phyloP scores from a whole-genome alignment of 2,888 invertebrate species.

The Folsomia manolachei region DNA sequence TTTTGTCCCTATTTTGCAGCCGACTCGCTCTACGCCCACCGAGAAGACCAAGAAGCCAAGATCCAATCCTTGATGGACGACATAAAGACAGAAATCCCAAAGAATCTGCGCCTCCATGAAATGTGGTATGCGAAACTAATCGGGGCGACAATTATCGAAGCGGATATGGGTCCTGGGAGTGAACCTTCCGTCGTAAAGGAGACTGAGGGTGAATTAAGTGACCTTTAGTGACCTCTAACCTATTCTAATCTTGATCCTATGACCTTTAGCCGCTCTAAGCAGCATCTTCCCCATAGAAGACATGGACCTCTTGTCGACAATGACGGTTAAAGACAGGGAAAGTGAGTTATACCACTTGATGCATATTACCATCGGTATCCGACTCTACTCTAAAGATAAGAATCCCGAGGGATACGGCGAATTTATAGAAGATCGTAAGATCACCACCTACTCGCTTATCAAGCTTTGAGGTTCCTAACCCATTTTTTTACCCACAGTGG shows the following conservation, averaged over 20 bases:
- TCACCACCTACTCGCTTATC: not conserved
- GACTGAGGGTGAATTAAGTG: constrained; percentile 30
- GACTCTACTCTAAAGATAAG: constrained; percentile 34
- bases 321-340: constrained; percentile 31
- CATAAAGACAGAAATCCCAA: constrained; percentile 34
- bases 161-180: constrained; percentile 34
- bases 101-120: constrained; percentile 32
- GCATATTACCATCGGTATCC: constrained; percentile 33
- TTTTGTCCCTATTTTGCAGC: no score
- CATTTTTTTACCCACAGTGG: constrained; percentile 21
- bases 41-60: constrained; percentile 16
- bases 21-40: constrained; percentile 13
- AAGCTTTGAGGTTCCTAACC: not conserved
- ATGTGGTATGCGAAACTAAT: constrained; percentile 42
- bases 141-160: constrained; percentile 29
- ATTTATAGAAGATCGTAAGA: constrained; percentile 41
- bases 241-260: not conserved
- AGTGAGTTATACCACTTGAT: constrained; percentile 34
- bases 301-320: constrained; percentile 26
- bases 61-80: constrained; percentile 27
- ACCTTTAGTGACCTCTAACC: not conserved
- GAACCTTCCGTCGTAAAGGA: constrained; percentile 38
- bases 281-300: constrained; percentile 41
- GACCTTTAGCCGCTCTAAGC: constrained; percentile 22
- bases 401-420: constrained; percentile 21